phyloP scores from a whole-genome alignment of 2,113 vertebrate species.

The Tor tambroides region DNA sequence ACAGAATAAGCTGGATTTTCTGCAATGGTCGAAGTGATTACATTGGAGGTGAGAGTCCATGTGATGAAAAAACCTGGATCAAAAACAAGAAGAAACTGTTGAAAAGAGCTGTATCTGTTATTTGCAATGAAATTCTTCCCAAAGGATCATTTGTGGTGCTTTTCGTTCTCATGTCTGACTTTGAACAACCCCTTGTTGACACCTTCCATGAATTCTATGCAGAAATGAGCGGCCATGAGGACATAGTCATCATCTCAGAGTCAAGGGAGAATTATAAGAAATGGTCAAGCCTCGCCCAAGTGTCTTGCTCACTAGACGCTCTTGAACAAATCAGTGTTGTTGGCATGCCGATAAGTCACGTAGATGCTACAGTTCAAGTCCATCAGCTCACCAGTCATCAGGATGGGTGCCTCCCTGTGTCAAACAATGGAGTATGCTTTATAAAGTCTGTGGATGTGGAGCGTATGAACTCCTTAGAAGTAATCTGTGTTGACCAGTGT shows the following conservation, averaged over 20 bases:
- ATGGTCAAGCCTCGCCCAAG: conserved; percentile 75
- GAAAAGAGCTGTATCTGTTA: conserved; percentile 74
- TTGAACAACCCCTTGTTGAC: conserved; percentile 79
- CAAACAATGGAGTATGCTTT: conserved; percentile 67
- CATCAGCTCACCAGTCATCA: conserved; percentile 66
- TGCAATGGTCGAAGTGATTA: conserved; percentile 82
- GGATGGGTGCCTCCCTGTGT: conserved; percentile 70
- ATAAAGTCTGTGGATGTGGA: conserved; percentile 75
- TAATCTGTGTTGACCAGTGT: conserved; percentile 77
- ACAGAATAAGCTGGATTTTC: conserved; percentile 85
- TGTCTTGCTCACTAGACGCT: conserved; percentile 68
- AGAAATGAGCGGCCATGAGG: conserved; percentile 80
- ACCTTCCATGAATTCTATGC: conserved; percentile 82
- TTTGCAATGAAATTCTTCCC: conserved; percentile 79
- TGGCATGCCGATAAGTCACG: conserved; percentile 80
- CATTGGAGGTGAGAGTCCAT: conserved; percentile 71
- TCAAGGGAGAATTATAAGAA: conserved; percentile 71
- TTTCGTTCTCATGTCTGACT: conserved; percentile 76
- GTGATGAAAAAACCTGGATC: conserved; percentile 81
- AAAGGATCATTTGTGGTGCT: conserved; percentile 77
- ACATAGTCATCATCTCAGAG: conserved; percentile 80
- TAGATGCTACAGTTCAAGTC: conserved; percentile 76
- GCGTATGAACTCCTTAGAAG: conserved; percentile 76
- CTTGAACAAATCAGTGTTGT: conserved; percentile 74
- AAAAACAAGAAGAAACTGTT: conserved; percentile 76